Conservation (phyloP, 2,888 invertebrate species). For the Apoda limacodes region DNA sequence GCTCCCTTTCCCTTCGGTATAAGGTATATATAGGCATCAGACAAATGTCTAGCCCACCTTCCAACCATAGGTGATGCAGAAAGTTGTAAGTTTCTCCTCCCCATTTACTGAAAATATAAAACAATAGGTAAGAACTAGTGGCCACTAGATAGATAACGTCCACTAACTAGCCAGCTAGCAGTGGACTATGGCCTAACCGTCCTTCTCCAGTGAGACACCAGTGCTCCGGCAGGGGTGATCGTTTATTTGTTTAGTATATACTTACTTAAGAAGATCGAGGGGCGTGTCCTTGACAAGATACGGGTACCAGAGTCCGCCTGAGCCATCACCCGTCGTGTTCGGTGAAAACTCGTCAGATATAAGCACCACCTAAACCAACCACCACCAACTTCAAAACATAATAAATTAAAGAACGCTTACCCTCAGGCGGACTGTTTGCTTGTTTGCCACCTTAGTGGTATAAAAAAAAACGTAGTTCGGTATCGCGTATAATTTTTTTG, state of each 20-base stretch:
- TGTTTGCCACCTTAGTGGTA: no score
- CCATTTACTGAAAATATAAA: conserved; percentile 70
- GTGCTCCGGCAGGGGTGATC: background rate
- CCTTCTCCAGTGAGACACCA: no score
- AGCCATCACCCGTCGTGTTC: conserved; percentile 81
- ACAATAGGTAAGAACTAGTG: background rate
- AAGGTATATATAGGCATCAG: conserved; percentile 39
- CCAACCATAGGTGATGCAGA: conserved; percentile 70
- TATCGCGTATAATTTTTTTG: no score
- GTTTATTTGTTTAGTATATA: conserved; percentile 8
- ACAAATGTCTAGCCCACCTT: conserved; percentile 47
- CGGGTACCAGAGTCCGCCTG: conserved; percentile 83
- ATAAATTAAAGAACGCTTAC: no score
- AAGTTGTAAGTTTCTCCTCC: conserved; percentile 70
- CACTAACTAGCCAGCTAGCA: no score
- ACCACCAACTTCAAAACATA: background rate
- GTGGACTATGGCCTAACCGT: no score
- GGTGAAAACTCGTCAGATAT: conserved; percentile 77
- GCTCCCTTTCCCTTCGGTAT: conserved; percentile 19
- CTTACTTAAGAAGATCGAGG: conserved; percentile 60
- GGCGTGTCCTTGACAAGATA: conserved; percentile 72
- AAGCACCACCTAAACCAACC: conserved; percentile 63
- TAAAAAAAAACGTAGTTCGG: no score
- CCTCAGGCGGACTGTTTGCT: no score
- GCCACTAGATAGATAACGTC: background rate